These are phyloP conservation scores for Climacteris rufus DNA, from an alignment of 2,113 vertebrate genomes.

Conservation along the genomic window DNA sequence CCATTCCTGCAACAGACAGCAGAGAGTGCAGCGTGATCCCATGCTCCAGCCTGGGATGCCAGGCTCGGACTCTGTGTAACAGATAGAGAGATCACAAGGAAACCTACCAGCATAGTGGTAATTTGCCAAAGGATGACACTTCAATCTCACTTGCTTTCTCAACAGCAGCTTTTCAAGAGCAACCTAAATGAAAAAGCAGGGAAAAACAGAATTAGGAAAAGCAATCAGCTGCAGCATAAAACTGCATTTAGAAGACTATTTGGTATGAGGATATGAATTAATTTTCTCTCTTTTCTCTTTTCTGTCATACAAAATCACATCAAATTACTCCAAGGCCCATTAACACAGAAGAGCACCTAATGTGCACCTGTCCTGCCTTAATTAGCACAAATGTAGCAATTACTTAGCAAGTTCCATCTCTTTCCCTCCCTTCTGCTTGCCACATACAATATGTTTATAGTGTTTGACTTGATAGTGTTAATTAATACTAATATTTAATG, in stretches of 20 bases:
- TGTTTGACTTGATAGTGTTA: not conserved
- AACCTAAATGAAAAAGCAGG: constrained; percentile 64
- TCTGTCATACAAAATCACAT: not conserved
- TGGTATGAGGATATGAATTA: not conserved
- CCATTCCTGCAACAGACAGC: constrained; percentile 10
- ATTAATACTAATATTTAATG: constrained; percentile 1
- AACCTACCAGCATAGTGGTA: constrained; percentile 87
- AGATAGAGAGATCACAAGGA: not conserved
- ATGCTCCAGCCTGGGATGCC: not conserved
- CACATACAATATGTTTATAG: not conserved
- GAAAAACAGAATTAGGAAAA: constrained; percentile 2
- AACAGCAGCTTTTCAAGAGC: constrained; percentile 83
- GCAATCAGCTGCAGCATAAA: not conserved
- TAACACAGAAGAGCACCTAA: not conserved
- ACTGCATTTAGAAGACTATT: not conserved
- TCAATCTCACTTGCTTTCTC: constrained; percentile 73
- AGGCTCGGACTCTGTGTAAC: not conserved
- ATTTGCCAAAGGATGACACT: constrained; percentile 78
- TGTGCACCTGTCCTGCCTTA: not conserved
- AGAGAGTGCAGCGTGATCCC: not conserved
- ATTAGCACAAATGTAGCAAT: not conserved
- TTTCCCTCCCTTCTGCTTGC: not conserved
- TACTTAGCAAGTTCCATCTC: not conserved
- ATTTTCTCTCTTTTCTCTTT: not conserved
- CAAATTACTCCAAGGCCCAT: not conserved